Evolutionary conservation across 1,140 invertebrate species (phyloP), one percentile per base, ranked within the genome.

Genomic region (Plectrocnemia conspersa): DNA sequence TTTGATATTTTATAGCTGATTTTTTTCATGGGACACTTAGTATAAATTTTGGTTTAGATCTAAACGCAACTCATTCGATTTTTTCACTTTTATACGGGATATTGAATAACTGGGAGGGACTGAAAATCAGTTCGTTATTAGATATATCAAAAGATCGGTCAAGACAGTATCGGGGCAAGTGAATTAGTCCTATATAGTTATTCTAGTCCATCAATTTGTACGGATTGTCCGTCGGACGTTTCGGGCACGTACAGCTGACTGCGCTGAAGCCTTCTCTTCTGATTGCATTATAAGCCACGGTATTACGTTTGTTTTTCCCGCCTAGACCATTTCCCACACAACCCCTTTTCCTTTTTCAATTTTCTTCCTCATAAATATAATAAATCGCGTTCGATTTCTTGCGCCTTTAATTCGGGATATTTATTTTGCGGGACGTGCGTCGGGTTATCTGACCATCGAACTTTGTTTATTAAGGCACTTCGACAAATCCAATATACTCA

Each of bases 241-340:
- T 23, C 18, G 16, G 24, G 29, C 49, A 52, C 49, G 49, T 52
- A 19, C 49, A 13, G 49, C 49, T 52, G 49, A 52, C 49, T 38
- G 13, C 7, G 44, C 32, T n/a, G 7, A 22, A 23, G 13, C 3
- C 33, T 15, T 53, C 24, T 32, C 23, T n/a, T n/a, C 24, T 53
- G 52, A 53, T 53, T 53, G 40, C 40, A 44, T 53, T 53, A 53
- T 53, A 29, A 44, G 40, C 40, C 16, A 15, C 6, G 15, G 18
- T n/a, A 23, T 21, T 42, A 42, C 41, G n/a, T 19, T n/a, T 44
- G 41, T 44, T 44, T 22, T 24, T n/a, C n/a, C n/a, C n/a, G n/a
- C n/a, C n/a, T n/a, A n/a, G n/a, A n/a, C n/a, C n/a, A n/a, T n/a
- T n/a, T n/a, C n/a, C n/a, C n/a, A n/a, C n/a, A n/a, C n/a, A n/a